Evolutionary conservation across 2,113 vertebrate species (phyloP), one percentile per base, ranked within the genome.

Genomic region (Holacanthus passer): DNA sequence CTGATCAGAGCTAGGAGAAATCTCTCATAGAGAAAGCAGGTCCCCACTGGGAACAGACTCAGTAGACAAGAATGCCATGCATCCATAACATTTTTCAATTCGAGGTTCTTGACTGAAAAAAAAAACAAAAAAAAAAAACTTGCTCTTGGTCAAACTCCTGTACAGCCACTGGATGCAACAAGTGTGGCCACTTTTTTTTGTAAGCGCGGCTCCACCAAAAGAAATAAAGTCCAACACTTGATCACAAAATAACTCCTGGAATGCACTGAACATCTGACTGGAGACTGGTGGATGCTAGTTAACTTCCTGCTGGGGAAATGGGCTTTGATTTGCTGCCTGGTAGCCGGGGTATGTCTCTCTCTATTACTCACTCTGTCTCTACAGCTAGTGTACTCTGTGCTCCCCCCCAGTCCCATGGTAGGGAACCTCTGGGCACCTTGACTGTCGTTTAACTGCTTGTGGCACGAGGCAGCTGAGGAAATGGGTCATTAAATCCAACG

Each of bases 401-500:
- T 81, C 79, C 45, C 86, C 86, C 64, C 77, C 50, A 39, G 73
- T 88, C 92, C 89, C 85, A 59, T 69, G 89, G 87, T 68, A 76
- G 85, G 82, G 91, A 94, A 96, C 93, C 94, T 94, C 93, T 94
- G 91, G 94, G 93, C 91, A 95, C 93, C 94, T 94, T 94, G 93
- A 95, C 93, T 95, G 93, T 93, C 89, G 89, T 95, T 94, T 95
- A 96, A 94, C 94, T 95, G 93, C 94, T 92, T 91, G 93, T 94
- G 94, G 95, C 94, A 93, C 87, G 92, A 94, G 88, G 93, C 92
- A 86, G 91, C 87, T 68, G 90, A 96, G 94, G 94, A 96, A 96
- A 95, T 94, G 93, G 94, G 93, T 95, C 94, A 95, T 96, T 96
- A 96, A 95, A 95, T 94, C 89, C 94, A 95, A 94, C 91, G 89